Percentiles rank a stretch among this genome's conserved stretches.
Evolutionary conservation across 1,140 invertebrate species (phyloP).

Genomic region (Zeugodacus cucurbitae): DNA sequence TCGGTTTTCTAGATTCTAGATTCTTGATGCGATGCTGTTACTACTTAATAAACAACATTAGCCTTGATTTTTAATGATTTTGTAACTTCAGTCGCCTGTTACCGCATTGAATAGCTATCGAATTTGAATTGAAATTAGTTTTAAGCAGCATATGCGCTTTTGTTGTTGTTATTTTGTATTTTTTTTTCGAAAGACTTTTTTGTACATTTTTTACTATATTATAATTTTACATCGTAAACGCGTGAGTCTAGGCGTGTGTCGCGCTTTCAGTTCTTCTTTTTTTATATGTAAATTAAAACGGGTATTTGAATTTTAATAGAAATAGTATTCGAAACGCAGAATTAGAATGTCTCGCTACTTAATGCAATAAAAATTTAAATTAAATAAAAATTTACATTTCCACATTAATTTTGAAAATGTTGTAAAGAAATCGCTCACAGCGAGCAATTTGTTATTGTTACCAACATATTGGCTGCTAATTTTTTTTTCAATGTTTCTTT

Average conservation of each 20-base stretch:
- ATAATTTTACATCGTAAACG: not conserved
- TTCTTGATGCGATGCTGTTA: too few relatives aligned
- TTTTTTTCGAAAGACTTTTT: not conserved
- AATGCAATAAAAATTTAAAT: not conserved
- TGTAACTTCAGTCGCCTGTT: not conserved
- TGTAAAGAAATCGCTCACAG: not conserved
- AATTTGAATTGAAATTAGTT: not conserved
- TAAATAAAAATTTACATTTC: not conserved
- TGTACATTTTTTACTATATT: not conserved
- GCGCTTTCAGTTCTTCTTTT: not conserved
- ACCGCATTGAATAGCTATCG: not conserved
- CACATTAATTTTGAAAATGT: not conserved
- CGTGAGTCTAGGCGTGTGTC: not conserved
- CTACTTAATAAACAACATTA: not conserved
- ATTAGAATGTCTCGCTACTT: not conserved
- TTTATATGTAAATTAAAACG: not conserved
- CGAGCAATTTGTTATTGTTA: not conserved
- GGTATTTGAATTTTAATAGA: not conserved
- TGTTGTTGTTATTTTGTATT: not conserved
- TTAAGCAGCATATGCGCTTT: not conserved
- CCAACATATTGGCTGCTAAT: not conserved
- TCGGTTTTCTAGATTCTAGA: too few relatives aligned
- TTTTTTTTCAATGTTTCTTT: too few relatives aligned
- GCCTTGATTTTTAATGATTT: conserved; percentile 1
- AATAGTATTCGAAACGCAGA: not conserved